phyloP scores from a whole-genome alignment of 2,113 vertebrate genomes.

The Leucoraja erinaceus region DNA sequence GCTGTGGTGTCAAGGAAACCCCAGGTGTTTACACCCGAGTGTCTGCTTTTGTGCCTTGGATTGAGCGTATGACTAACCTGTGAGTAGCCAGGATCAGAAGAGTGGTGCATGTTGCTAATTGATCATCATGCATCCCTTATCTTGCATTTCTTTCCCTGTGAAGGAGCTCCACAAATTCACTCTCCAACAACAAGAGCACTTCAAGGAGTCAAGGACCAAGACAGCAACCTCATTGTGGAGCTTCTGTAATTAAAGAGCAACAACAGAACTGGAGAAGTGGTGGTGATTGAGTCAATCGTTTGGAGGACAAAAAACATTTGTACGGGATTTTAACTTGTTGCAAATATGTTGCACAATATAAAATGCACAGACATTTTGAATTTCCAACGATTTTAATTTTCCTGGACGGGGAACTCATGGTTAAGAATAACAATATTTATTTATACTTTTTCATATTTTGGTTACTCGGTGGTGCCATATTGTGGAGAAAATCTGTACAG shows the following conservation, averaged over 20 bases:
- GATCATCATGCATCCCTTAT: background rate
- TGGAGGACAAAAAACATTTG: background rate
- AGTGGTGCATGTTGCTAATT: background rate
- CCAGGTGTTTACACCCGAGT: constrained; percentile 96
- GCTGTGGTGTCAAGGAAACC: constrained; percentile 79
- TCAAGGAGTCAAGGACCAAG: background rate
- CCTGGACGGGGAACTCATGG: background rate
- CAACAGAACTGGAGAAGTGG: background rate
- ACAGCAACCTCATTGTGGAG: background rate
- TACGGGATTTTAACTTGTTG: background rate
- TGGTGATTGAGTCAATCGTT: background rate
- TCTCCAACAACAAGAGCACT: background rate
- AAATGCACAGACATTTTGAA: background rate
- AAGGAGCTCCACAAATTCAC: background rate
- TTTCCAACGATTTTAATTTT: background rate
- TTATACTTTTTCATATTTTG: background rate
- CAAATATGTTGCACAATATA: constrained; percentile 21
- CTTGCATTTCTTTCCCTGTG: background rate
- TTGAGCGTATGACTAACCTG: constrained; percentile 71
- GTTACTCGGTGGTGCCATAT: background rate
- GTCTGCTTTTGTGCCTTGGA: constrained; percentile 83
- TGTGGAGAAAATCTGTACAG: background rate
- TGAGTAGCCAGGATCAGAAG: constrained; percentile 42
- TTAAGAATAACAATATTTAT: constrained; percentile 10
- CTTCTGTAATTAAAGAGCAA: background rate